A percentile compares a stretch with the other conserved stretches of the same genome.
These are phyloP conservation scores for Sternarchorhynchus goeldii DNA, from an alignment of 2,797 vertebrate species.

Conservation along the genomic window DNA sequence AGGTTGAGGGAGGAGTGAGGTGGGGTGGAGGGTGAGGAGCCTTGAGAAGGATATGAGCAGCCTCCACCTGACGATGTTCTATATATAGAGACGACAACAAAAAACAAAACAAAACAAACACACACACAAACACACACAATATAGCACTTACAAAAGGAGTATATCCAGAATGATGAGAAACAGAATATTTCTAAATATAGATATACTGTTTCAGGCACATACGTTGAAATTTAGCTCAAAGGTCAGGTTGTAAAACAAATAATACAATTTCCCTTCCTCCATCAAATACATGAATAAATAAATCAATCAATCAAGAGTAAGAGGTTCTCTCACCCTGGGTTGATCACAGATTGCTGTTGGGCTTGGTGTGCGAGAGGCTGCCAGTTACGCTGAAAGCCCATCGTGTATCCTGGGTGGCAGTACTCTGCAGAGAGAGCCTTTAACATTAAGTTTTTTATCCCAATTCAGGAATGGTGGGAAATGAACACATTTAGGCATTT, in stretches of 20 bases:
- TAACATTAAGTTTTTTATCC: neutral
- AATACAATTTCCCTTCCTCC: no score
- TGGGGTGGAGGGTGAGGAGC: conserved; percentile 65
- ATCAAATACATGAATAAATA: no score
- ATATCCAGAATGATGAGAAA: no score
- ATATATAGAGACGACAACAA: neutral
- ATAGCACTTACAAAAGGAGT: no score
- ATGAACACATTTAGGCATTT: conserved; percentile 34
- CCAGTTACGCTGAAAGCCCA: conserved; percentile 82
- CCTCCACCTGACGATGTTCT: conserved; percentile 75
- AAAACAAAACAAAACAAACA: neutral
- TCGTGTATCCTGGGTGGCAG: conserved; percentile 72
- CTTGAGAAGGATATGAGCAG: conserved; percentile 70
- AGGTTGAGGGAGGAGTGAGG: conserved; percentile 73
- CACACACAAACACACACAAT: no score
- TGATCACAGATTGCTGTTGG: conserved; percentile 63
- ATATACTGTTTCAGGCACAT: no score
- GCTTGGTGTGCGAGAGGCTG: conserved; percentile 72
- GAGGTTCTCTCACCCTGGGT: conserved; percentile 69
- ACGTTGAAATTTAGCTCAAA: no score
- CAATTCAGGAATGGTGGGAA: neutral
- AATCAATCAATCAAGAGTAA: neutral
- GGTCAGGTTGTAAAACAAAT: no score
- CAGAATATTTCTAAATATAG: no score
- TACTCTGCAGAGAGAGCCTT: conserved; percentile 67